A percentile compares a stretch with the other conserved stretches of the same genome.
These are phyloP conservation scores for Xiphophorus hellerii DNA, from an alignment of 2,113 vertebrate genomes.

Conservation along the genomic window DNA sequence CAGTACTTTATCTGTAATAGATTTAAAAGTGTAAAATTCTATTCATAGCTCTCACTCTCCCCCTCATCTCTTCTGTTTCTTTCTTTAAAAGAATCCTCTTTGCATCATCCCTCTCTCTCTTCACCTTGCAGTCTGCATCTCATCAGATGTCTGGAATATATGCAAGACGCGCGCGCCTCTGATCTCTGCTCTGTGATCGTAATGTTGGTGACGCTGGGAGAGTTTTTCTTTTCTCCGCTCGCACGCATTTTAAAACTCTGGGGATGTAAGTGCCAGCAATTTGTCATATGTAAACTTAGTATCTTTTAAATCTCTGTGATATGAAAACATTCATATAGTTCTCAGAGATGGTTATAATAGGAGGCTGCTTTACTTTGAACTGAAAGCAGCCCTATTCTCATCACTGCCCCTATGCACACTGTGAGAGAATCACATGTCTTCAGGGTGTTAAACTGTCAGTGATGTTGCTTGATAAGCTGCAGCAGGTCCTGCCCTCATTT, in stretches of 20 bases:
- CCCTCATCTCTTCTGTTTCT: slow-evolving; percentile 6
- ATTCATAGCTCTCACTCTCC: slow-evolving; percentile 14
- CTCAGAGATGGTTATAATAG: slow-evolving; percentile 16
- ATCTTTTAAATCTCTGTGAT: slow-evolving; percentile 10
- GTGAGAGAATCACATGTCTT: slow-evolving; percentile 27
- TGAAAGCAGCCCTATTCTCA: neutral
- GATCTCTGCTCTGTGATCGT: slow-evolving; percentile 48
- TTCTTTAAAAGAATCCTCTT: slow-evolving; percentile 42
- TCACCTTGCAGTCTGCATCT: slow-evolving; percentile 37
- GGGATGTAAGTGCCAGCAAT: slow-evolving; percentile 8
- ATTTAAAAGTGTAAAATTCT: slow-evolving; percentile 43
- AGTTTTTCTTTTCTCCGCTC: slow-evolving; percentile 9
- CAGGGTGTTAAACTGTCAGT: slow-evolving; percentile 13
- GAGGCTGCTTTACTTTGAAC: slow-evolving; percentile 18
- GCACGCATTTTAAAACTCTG: slow-evolving; percentile 19
- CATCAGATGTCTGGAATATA: slow-evolving; percentile 48
- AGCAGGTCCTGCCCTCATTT: slow-evolving; percentile 10
- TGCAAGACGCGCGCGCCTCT: slow-evolving; percentile 13
- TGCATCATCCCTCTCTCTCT: slow-evolving; percentile 48
- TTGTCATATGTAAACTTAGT: slow-evolving; percentile 30
- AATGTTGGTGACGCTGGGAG: slow-evolving; percentile 14
- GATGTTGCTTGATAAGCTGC: slow-evolving; percentile 15
- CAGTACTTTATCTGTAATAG: slow-evolving; percentile 30
- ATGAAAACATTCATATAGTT: slow-evolving; percentile 22
- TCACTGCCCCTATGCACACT: slow-evolving; percentile 2